Conservation (phyloP, 2,888 invertebrate genomes). For the Tuta absoluta region DNA sequence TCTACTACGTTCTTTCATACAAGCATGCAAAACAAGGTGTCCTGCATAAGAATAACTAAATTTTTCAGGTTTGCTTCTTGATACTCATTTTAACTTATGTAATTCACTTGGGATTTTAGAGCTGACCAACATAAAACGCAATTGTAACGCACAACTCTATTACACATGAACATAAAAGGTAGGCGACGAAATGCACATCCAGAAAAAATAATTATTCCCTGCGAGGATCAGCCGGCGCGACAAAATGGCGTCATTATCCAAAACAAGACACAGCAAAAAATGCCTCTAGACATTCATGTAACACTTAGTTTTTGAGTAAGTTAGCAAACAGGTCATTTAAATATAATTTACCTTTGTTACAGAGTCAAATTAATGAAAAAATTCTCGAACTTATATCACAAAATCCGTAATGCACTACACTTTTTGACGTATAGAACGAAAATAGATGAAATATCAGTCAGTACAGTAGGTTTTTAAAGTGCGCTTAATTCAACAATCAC, state of each 20-base stretch:
- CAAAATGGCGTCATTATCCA: conserved; percentile 79
- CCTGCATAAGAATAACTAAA: neutral
- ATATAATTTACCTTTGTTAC: conserved; percentile 57
- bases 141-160: neutral
- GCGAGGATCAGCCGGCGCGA: conserved; percentile 79
- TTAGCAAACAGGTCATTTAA: conserved; percentile 28
- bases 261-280: conserved; percentile 66
- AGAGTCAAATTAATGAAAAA: conserved; percentile 57
- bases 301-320: conserved; percentile 14
- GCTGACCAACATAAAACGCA: neutral
- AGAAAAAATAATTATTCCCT: conserved; percentile 50
- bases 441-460: conserved; percentile 36
- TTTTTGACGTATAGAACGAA: conserved; percentile 73
- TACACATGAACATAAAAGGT: neutral
- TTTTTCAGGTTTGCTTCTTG: conserved; percentile 8
- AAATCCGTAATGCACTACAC: conserved; percentile 63
- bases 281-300: conserved; percentile 30
- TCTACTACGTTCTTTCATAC: conserved; percentile 16
- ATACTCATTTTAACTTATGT: conserved; percentile 26
- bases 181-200: conserved; percentile 33
- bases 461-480: conserved; percentile 5
- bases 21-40: conserved; percentile 20
- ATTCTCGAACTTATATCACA: conserved; percentile 59
- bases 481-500: neutral
- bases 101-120: conserved; percentile 13